A percentile compares a stretch with the other conserved stretches of the same genome.
Evolutionary conservation across 2,888 invertebrate species (phyloP).

Genomic region (Lepas anatifera): DNA sequence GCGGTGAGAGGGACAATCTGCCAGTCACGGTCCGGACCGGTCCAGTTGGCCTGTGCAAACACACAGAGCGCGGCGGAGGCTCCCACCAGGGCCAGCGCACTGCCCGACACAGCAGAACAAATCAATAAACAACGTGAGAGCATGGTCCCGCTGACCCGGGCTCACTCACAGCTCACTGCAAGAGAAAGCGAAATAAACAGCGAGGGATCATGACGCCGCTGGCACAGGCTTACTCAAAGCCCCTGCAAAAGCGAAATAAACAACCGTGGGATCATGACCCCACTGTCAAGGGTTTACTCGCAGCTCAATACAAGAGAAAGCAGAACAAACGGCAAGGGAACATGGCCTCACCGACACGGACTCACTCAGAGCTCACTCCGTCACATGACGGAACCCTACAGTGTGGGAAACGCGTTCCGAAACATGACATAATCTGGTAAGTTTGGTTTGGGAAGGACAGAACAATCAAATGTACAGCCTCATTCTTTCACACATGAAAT

Average conservation of each 20-base stretch:
- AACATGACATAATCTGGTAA: too few relatives aligned
- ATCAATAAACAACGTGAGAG: too few relatives aligned
- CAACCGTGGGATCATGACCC: too few relatives aligned
- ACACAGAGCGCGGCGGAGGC: neutral
- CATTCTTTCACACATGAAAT: neutral
- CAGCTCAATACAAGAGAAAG: too few relatives aligned
- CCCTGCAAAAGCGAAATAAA: neutral
- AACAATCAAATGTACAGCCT: neutral
- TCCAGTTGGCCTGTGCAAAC: conserved; percentile 5
- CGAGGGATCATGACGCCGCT: neutral
- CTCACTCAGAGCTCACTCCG: too few relatives aligned
- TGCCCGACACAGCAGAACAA: neutral
- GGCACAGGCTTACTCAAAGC: neutral
- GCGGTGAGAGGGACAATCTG: neutral
- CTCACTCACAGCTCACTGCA: neutral
- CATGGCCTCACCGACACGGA: too few relatives aligned
- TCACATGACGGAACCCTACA: too few relatives aligned
- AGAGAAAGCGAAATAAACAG: too few relatives aligned
- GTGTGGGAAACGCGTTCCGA: too few relatives aligned
- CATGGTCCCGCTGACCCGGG: neutral
- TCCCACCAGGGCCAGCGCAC: neutral
- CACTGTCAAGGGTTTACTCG: too few relatives aligned
- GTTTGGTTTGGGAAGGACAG: too few relatives aligned
- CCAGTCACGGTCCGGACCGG: neutral
- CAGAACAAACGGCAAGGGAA: too few relatives aligned